Percentiles rank a stretch among this genome's conserved stretches.
Evolutionary conservation across 1,140 invertebrate species (phyloP).

Genomic region (Asbolus verrucosus): DNA sequence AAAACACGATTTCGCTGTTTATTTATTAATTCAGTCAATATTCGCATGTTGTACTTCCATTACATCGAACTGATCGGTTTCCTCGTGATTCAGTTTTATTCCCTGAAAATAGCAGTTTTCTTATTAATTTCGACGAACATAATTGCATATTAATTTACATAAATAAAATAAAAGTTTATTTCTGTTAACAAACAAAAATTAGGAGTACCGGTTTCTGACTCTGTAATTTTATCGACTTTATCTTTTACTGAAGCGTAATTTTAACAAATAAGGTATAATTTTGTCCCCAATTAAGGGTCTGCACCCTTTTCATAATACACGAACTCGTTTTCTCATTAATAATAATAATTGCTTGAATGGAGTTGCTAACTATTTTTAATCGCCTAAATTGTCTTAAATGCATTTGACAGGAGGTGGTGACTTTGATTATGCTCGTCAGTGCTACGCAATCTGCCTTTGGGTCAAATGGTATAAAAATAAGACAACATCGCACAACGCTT

Average conservation of each 20-base stretch:
- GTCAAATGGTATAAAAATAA: too few relatives aligned
- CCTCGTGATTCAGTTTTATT: not conserved
- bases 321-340: not conserved
- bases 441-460: too few relatives aligned
- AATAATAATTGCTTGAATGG: slow-evolving; percentile 1
- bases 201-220: not conserved
- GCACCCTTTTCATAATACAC: not conserved
- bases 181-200: slow-evolving; percentile 19
- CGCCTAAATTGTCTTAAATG: too few relatives aligned
- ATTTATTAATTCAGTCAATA: not conserved
- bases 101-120: not conserved
- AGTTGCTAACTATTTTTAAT: too few relatives aligned
- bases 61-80: not conserved
- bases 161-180: not conserved
- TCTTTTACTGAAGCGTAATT: not conserved
- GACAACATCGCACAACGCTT: too few relatives aligned
- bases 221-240: slow-evolving; percentile 26
- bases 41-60: not conserved
- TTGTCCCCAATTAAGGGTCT: not conserved
- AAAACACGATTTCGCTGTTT: slow-evolving; percentile 2
- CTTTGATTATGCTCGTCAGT: too few relatives aligned
- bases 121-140: not conserved
- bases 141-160: slow-evolving; percentile 9
- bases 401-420: too few relatives aligned
- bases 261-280: slow-evolving; percentile 12